These are phyloP conservation scores for Distichodus sexfasciatus DNA, from an alignment of 2,797 vertebrate species.

Conservation along the genomic window DNA sequence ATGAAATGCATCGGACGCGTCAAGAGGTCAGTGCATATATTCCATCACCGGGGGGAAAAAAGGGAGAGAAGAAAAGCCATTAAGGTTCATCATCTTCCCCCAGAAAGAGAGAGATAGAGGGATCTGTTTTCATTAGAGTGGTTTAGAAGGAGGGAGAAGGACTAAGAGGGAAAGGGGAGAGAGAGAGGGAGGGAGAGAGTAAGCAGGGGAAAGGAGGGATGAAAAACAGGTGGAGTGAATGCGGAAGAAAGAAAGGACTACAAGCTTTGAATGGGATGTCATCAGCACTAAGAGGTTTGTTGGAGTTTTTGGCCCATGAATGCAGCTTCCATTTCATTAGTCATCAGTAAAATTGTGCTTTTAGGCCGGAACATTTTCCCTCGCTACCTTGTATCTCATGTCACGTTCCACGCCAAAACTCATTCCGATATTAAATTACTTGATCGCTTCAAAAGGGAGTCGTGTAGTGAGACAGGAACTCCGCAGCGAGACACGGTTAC, in stretches of 20 bases:
- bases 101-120: constrained; percentile 79
- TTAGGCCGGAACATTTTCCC: constrained; percentile 19
- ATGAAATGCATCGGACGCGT: constrained; percentile 79
- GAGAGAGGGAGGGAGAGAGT: constrained; percentile 39
- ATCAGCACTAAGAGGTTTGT: constrained; percentile 59
- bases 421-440: not conserved
- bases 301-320: constrained; percentile 4
- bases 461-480: not conserved
- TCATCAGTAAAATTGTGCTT: constrained; percentile 24
- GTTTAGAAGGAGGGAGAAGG: constrained; percentile 76
- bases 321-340: constrained; percentile 21
- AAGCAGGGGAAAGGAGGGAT: constrained; percentile 26
- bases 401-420: constrained; percentile 5
- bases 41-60: constrained; percentile 71
- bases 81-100: constrained; percentile 83
- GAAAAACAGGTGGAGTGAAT: constrained; percentile 24
- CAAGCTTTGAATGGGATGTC: constrained; percentile 61
- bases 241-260: constrained; percentile 58
- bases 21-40: constrained; percentile 82
- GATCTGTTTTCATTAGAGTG: constrained; percentile 84
- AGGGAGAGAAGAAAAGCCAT: constrained; percentile 71
- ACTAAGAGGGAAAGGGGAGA: constrained; percentile 67
- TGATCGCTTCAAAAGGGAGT: not conserved
- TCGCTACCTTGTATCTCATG: not conserved
- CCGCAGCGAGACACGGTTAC: not conserved